phyloP scores from a whole-genome alignment of 1,140 invertebrate species.

The Listronotus bonariensis region DNA sequence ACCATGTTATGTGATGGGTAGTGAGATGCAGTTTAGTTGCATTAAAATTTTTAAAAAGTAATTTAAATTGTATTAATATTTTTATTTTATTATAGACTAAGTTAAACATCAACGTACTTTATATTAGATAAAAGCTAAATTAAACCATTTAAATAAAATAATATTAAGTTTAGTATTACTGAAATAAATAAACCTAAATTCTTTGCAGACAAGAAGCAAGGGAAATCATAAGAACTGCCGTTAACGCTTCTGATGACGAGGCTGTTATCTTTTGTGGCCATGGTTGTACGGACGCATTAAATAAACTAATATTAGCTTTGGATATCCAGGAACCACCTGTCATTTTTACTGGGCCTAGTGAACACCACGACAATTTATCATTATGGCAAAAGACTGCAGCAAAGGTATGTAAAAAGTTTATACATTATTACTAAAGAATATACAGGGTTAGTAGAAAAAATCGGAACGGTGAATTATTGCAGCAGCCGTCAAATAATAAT shows the following conservation, averaged over 20 bases:
- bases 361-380: constrained; percentile 82
- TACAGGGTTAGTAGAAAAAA: too few relatives aligned
- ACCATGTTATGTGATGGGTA: too few relatives aligned
- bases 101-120: too few relatives aligned
- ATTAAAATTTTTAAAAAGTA: too few relatives aligned
- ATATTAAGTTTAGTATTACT: too few relatives aligned
- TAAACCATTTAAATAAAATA: too few relatives aligned
- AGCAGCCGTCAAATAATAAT: too few relatives aligned
- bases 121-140: neutral
- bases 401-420: constrained; percentile 68
- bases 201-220: constrained; percentile 74
- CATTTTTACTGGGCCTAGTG: constrained; percentile 83
- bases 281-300: constrained; percentile 73
- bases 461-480: too few relatives aligned
- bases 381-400: constrained; percentile 83
- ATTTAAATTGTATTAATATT: too few relatives aligned
- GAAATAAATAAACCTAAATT: constrained; percentile 10
- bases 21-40: too few relatives aligned
- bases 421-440: too few relatives aligned
- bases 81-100: too few relatives aligned
- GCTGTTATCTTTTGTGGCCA: constrained; percentile 80
- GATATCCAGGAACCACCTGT: constrained; percentile 66
- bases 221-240: constrained; percentile 78
- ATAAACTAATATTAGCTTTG: constrained; percentile 70
- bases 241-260: constrained; percentile 82